These are phyloP conservation scores for Perca schrenkii DNA, from an alignment of 2,113 vertebrate genomes.

Conservation along the genomic window DNA sequence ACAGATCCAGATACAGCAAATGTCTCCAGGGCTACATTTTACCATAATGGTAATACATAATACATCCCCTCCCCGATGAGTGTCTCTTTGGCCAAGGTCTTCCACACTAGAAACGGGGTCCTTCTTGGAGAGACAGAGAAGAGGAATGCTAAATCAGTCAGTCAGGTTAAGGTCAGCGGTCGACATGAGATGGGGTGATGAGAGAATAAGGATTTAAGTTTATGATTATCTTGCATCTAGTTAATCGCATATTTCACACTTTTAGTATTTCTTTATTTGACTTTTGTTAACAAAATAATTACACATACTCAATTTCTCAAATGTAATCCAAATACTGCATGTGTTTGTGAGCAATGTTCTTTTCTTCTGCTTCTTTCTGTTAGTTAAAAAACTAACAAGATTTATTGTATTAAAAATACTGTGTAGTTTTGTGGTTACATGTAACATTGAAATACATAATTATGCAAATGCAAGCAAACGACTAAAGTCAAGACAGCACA, in stretches of 20 bases:
- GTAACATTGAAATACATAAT: background rate
- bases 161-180: background rate
- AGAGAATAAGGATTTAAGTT: background rate
- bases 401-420: background rate
- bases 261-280: background rate
- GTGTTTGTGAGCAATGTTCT: background rate
- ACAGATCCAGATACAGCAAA: no score
- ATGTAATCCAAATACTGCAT: background rate
- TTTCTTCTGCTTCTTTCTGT: background rate
- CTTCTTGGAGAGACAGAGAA: slow-evolving; percentile 34
- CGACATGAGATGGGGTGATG: background rate
- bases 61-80: slow-evolving; percentile 73
- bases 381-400: background rate
- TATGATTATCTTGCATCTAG: background rate
- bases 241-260: background rate
- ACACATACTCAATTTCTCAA: background rate
- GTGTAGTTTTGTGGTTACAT: background rate
- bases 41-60: slow-evolving; percentile 5
- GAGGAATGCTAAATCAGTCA: background rate
- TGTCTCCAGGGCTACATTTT: no score
- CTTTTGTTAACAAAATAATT: background rate
- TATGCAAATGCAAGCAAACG: background rate
- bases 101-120: slow-evolving; percentile 70
- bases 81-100: slow-evolving; percentile 47
- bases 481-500: no score